Evolutionary conservation across 2,797 vertebrate species (phyloP), one percentile per base, ranked within the genome.

Genomic region (Hozukius guyotensis): DNA sequence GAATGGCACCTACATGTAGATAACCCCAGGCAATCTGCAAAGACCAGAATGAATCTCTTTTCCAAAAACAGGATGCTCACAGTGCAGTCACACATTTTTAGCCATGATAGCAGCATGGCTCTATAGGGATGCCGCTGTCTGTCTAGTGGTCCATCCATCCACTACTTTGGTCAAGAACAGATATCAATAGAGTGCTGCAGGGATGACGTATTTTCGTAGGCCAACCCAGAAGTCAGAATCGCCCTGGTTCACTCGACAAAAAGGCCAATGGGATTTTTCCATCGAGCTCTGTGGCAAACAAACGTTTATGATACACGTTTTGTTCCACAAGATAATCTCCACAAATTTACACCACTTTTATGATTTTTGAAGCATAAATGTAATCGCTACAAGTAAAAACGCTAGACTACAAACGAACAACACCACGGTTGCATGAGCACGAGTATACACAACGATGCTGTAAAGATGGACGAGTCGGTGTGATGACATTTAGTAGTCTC

Each of bases 31-130:
- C 31, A n/a, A 61, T 46, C 25, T 74, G 53, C 27, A 67, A 49
- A 36, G 57, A 56, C 53, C 24, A 22, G 29, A 57, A 66, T 27
- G 2, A 16, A 64, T 31, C 2, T 34, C 25, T 74, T 53, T 49
- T 25, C 4, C 14, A 27, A 49, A 64, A 29, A 62, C 61, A 34
- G 9, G 11, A 52, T 3, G 32, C 32, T 72, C 27, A 75, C 25
- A 63, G 31, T 56, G 32, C n/a, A 64, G 24, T 59, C 18, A 72
- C 25, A 38, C 66, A 32, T 77, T 78, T 70, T 80, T 24, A 65
- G 36, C 29, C 16, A 20, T 55, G 32, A 31, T 24, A 56, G 62
- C 52, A 1, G 31, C 25, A 29, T 31, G 42, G 52, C 56, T 66
- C 27, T 8, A 10, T 8, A 10, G 8, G 24, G 14, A 52, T 42